Percentiles rank a stretch among this genome's conserved stretches.
Conservation (phyloP, 2,888 invertebrate species). For the Stegana nigrithorax region DNA sequence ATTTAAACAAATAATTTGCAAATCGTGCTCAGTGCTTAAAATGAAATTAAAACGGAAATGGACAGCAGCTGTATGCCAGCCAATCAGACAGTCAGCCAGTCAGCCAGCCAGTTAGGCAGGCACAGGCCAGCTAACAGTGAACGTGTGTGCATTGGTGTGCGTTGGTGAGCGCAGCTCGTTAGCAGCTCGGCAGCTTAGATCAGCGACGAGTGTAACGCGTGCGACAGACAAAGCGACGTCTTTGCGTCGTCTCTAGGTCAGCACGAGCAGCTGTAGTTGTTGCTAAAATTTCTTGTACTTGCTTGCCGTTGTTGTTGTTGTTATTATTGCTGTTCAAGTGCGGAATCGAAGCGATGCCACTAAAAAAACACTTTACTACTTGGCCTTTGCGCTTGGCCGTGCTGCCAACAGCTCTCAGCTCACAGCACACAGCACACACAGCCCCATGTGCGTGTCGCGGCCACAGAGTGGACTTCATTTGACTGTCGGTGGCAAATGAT, state of each 20-base stretch:
- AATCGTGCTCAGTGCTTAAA: conserved; percentile 28
- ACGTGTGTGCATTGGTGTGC: no score
- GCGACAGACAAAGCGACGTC: neutral
- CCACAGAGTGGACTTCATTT: neutral
- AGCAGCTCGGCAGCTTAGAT: no score
- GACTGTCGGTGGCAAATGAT: no score
- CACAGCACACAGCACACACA: no score
- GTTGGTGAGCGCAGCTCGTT: conserved; percentile 7
- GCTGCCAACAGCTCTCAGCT: no score
- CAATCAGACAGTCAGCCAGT: neutral
- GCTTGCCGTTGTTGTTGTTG: no score
- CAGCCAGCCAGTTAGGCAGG: no score
- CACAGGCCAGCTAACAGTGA: no score
- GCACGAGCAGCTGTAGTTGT: neutral
- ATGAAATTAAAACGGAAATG: conserved; percentile 47
- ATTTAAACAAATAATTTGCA: conserved; percentile 17
- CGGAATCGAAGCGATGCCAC: no score
- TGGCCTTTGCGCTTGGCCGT: neutral
- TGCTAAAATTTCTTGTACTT: no score
- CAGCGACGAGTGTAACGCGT: no score
- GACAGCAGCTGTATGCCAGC: neutral
- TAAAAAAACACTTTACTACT: neutral
- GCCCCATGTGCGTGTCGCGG: conserved; percentile 12
- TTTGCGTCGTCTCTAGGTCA: neutral
- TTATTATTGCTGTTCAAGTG: no score